phyloP scores from a whole-genome alignment of 2,888 invertebrate species.

The Rhagophthalmus giganteus region DNA sequence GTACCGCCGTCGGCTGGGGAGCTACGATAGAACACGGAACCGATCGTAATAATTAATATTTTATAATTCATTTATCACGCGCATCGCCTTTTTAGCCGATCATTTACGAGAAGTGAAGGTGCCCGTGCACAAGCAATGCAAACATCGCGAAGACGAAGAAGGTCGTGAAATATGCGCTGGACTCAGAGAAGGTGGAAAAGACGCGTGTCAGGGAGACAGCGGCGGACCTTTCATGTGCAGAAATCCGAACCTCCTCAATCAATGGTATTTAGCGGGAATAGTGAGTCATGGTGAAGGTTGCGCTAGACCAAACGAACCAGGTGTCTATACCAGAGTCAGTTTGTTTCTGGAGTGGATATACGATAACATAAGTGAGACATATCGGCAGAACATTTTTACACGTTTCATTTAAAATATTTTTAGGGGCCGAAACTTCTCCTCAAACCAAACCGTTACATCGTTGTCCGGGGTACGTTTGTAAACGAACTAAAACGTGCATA shows the following conservation, averaged over 20 bases:
- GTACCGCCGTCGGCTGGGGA: slow-evolving; percentile 84
- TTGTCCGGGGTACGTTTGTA: slow-evolving; percentile 76
- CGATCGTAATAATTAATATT: slow-evolving; percentile 64
- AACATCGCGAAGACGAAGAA: slow-evolving; percentile 65
- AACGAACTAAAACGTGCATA: slow-evolving; percentile 68
- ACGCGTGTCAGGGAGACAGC: slow-evolving; percentile 85
- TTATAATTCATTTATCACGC: not conserved
- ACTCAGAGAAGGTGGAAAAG: slow-evolving; percentile 71
- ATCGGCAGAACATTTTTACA: not conserved
- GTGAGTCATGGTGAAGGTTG: slow-evolving; percentile 89
- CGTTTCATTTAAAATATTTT: slow-evolving; percentile 31
- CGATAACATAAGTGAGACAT: slow-evolving; percentile 62
- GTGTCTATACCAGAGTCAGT: slow-evolving; percentile 80
- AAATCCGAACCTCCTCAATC: slow-evolving; percentile 65
- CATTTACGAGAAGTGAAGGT: slow-evolving; percentile 78
- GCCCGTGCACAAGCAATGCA: slow-evolving; percentile 70
- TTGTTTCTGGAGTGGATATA: slow-evolving; percentile 76
- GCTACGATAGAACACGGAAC: slow-evolving; percentile 74
- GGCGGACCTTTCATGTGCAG: slow-evolving; percentile 84
- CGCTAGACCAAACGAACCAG: slow-evolving; percentile 76
- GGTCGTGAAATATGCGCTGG: slow-evolving; percentile 80
- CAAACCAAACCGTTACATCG: slow-evolving; percentile 59
- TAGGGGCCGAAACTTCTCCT: slow-evolving; percentile 58
- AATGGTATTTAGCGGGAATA: slow-evolving; percentile 82
- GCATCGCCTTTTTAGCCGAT: slow-evolving; percentile 73